Conservation (phyloP, 2,888 invertebrate genomes). For the Caenorhabditis angaria region DNA sequence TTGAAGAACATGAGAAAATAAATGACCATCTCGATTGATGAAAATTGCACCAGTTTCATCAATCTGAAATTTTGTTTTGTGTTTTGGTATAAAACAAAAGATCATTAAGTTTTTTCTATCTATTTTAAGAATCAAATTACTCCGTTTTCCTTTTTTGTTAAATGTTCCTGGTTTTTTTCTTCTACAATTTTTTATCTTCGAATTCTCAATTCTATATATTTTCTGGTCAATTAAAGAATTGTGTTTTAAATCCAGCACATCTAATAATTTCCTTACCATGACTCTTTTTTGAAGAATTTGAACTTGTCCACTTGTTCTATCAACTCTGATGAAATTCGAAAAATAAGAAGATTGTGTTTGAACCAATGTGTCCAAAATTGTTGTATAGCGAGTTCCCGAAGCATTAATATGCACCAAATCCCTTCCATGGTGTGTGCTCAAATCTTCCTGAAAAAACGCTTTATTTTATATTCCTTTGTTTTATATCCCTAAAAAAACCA, state of each 20-base stretch:
- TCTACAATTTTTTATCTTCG: neutral
- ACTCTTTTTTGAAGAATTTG: constrained; percentile 37
- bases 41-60: constrained; percentile 54
- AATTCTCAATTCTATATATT: too few species aligned
- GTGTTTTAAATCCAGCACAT: too few species aligned
- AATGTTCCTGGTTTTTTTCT: neutral
- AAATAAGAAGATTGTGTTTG: constrained; percentile 43
- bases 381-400: constrained; percentile 51
- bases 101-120: too few species aligned
- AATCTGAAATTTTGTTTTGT: constrained; percentile 30
- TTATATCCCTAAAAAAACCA: neutral
- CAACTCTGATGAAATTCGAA: constrained; percentile 43
- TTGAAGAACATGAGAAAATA: constrained; percentile 51
- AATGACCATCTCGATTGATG: constrained; percentile 51
- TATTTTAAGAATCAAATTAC: too few species aligned
- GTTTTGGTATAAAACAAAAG: too few species aligned
- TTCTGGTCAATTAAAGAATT: too few species aligned
- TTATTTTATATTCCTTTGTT: neutral
- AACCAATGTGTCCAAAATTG: constrained; percentile 48
- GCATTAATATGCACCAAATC: constrained; percentile 53
- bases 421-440: constrained; percentile 43
- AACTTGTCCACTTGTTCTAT: constrained; percentile 44
- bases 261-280: too few species aligned
- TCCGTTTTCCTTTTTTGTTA: neutral
- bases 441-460: constrained; percentile 32